Percentiles rank a stretch among this genome's conserved stretches.
Conservation (phyloP, 2,888 invertebrate species). For the Drosophila picticornis region DNA sequence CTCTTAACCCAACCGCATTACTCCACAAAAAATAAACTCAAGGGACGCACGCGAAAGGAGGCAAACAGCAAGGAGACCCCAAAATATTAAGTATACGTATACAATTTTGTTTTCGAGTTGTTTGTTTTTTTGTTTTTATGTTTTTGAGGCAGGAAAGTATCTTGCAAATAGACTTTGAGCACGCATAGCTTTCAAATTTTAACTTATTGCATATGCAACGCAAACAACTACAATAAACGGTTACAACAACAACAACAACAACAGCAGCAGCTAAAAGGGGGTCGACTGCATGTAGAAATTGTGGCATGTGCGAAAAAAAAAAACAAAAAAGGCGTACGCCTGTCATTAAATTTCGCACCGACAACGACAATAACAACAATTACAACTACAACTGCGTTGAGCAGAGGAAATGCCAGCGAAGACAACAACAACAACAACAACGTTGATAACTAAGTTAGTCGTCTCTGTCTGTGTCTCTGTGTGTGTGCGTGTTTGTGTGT, state of each 20-base stretch:
- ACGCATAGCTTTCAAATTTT: conserved; percentile 65
- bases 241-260: conserved; percentile 29
- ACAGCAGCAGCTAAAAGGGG: conserved; percentile 28
- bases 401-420: conserved; percentile 49
- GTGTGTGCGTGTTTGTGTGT: neutral
- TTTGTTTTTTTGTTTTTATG: conserved; percentile 29
- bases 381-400: conserved; percentile 27
- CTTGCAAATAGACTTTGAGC: conserved; percentile 76
- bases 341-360: conserved; percentile 78
- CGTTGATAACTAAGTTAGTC: conserved; percentile 72
- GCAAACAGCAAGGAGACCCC: conserved; percentile 10
- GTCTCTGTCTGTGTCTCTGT: conserved; percentile 26
- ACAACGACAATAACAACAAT: conserved; percentile 35
- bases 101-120: conserved; percentile 31
- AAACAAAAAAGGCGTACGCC: conserved; percentile 67
- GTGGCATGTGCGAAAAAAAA: conserved; percentile 68
- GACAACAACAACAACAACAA: conserved; percentile 25
- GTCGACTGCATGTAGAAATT: conserved; percentile 52
- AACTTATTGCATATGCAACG: conserved; percentile 46
- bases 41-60: conserved; percentile 42
- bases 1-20: conserved; percentile 1
- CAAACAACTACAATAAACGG: conserved; percentile 27
- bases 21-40: neutral
- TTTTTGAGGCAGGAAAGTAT: conserved; percentile 62
- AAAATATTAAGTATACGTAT: conserved; percentile 69